These are phyloP conservation scores for Acrocyrtus sp. DNA, from an alignment of 2,888 invertebrate genomes.

Conservation along the genomic window DNA sequence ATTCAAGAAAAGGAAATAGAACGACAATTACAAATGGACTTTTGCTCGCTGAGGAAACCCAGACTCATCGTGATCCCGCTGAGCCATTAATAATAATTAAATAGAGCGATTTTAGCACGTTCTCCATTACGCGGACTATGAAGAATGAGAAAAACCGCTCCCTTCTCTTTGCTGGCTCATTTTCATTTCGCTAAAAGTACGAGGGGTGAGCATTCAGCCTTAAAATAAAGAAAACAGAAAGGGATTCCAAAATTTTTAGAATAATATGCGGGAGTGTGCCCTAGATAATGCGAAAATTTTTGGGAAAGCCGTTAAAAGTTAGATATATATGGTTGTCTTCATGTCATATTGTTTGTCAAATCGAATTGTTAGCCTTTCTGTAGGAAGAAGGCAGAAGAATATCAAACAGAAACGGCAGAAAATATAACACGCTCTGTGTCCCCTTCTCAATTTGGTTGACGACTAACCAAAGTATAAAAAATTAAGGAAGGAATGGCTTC, in stretches of 20 bases:
- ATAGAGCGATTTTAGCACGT: slow-evolving; percentile 35
- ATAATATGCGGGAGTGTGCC: neutral
- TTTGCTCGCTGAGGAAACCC: slow-evolving; percentile 15
- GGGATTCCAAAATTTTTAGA: neutral
- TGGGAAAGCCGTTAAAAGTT: neutral
- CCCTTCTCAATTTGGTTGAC: too few relatives aligned
- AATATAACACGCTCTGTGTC: too few relatives aligned
- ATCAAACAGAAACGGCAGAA: too few relatives aligned
- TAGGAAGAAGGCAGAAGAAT: too few relatives aligned
- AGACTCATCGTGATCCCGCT: slow-evolving; percentile 29
- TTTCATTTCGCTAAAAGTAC: neutral
- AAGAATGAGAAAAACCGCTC: too few relatives aligned
- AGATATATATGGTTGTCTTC: neutral
- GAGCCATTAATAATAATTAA: slow-evolving; percentile 47
- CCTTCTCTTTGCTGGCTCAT: too few relatives aligned
- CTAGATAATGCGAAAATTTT: neutral
- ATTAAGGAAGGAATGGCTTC: too few relatives aligned
- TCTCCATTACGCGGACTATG: slow-evolving; percentile 17
- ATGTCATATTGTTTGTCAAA: neutral
- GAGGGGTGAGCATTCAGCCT: neutral
- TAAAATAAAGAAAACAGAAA: neutral
- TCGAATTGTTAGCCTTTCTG: neutral
- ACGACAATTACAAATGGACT: slow-evolving; percentile 45
- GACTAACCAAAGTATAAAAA: too few relatives aligned
- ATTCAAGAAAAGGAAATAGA: slow-evolving; percentile 31